Evolutionary conservation across 2,113 vertebrate species (phyloP).

Genomic region (Eolophus roseicapilla): DNA sequence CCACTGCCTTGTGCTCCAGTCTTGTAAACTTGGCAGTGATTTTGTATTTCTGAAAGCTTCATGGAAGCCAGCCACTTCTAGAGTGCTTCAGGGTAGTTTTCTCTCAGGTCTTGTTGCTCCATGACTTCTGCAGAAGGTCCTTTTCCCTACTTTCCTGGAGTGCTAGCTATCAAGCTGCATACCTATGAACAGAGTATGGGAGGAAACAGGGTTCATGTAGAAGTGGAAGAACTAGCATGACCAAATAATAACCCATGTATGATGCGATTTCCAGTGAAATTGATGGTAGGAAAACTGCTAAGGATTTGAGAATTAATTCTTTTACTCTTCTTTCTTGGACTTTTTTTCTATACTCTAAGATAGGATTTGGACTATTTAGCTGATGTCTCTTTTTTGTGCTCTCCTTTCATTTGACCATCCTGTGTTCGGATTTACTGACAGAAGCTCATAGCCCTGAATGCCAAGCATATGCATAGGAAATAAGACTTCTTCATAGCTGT

Average conservation of each 20-base stretch:
- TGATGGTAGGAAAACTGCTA: neutral
- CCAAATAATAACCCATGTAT: neutral
- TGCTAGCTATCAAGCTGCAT: neutral
- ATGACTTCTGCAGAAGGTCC: neutral
- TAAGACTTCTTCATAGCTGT: neutral
- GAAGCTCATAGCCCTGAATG: neutral
- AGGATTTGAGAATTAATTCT: neutral
- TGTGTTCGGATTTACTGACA: neutral
- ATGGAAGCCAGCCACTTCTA: neutral
- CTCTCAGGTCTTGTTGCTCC: neutral
- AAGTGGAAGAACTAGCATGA: neutral
- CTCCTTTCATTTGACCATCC: neutral
- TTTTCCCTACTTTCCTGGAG: neutral
- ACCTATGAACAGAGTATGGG: neutral
- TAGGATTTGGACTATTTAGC: neutral
- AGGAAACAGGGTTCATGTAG: neutral
- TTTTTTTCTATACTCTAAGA: neutral
- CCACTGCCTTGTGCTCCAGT: neutral
- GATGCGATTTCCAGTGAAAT: neutral
- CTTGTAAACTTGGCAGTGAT: neutral
- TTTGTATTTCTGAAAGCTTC: neutral
- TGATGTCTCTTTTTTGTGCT: neutral
- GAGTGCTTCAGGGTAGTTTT: neutral
- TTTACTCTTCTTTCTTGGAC: neutral
- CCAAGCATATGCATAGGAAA: neutral